Evolutionary conservation across 2,797 vertebrate species (phyloP).

Genomic region (Esox lucius): DNA sequence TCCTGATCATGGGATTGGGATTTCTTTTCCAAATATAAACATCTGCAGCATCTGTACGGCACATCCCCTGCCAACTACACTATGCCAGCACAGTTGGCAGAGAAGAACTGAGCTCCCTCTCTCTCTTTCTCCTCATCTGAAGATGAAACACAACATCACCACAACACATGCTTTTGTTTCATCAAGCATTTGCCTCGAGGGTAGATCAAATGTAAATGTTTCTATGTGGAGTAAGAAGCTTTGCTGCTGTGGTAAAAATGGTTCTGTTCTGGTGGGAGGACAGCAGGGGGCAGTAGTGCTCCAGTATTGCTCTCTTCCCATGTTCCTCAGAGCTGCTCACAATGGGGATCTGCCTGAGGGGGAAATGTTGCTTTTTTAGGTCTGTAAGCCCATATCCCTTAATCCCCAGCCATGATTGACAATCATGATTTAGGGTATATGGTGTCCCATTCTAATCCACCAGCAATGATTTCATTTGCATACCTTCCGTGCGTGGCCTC

Average conservation of each 20-base stretch:
- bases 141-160: slow-evolving; percentile 76
- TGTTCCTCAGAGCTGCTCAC: slow-evolving; percentile 83
- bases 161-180: slow-evolving; percentile 73
- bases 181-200: slow-evolving; percentile 70
- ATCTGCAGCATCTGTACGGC: slow-evolving; percentile 65
- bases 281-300: slow-evolving; percentile 98
- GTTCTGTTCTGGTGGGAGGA: slow-evolving; percentile 70
- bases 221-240: slow-evolving; percentile 15
- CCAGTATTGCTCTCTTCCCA: slow-evolving; percentile 80
- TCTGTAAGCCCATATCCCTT: slow-evolving; percentile 99
- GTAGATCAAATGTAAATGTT: slow-evolving; percentile 68
- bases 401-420: slow-evolving; percentile 99
- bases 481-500: slow-evolving; percentile 97
- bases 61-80: slow-evolving; percentile 56
- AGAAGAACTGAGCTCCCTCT: slow-evolving; percentile 53
- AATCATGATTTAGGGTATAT: slow-evolving; percentile 99
- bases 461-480: slow-evolving; percentile 99
- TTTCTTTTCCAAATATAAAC: slow-evolving; percentile 47
- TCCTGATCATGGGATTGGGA: neutral
- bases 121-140: slow-evolving; percentile 55
- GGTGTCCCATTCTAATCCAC: slow-evolving; percentile 98
- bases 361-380: slow-evolving; percentile 98
- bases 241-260: slow-evolving; percentile 60
- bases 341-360: slow-evolving; percentile 97
- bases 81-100: slow-evolving; percentile 61